Percentiles rank a stretch among this genome's conserved stretches.
phyloP scores from a whole-genome alignment of 2,113 vertebrate genomes.

The Suncus etruscus region DNA sequence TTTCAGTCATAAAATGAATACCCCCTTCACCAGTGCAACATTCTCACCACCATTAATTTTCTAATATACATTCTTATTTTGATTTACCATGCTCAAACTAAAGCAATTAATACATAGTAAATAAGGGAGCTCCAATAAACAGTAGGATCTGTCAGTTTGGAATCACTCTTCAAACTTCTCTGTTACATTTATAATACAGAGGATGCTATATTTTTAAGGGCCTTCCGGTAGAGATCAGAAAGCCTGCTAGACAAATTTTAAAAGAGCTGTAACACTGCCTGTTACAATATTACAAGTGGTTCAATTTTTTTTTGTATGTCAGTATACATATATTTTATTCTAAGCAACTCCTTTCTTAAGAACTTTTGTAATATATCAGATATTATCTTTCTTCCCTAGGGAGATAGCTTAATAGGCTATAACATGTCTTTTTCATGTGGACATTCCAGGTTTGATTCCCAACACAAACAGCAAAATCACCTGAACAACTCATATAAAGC shows the following conservation, averaged over 20 bases:
- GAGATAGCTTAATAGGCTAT: neutral
- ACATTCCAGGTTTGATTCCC: no score
- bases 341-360: constrained; percentile 3
- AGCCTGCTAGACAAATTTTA: no score
- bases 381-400: neutral
- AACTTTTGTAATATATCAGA: neutral
- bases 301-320: neutral
- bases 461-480: no score
- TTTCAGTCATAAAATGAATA: no score
- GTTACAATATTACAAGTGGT: no score
- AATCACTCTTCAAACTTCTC: neutral
- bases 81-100: no score
- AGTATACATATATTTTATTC: neutral
- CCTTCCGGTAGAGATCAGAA: no score
- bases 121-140: neutral
- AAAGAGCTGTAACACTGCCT: no score
- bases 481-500: no score
- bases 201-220: neutral
- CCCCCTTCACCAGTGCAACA: no score
- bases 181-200: neutral
- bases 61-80: neutral
- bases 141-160: neutral
- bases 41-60: neutral
- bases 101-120: neutral
- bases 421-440: no score